Conservation (phyloP, 2,113 vertebrate species). For the Larimichthys polyactis region DNA sequence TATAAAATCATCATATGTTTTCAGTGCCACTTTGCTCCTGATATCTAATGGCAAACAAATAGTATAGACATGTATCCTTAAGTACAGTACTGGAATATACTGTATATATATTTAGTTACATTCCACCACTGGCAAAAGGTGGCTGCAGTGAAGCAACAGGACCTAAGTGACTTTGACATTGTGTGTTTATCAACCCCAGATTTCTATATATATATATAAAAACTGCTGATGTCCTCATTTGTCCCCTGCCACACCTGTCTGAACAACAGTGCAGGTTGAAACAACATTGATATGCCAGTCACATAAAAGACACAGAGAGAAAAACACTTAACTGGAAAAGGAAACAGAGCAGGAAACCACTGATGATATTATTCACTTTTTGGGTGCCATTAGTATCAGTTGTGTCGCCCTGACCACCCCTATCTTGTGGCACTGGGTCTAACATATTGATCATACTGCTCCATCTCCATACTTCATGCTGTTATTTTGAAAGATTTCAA, state of each 20-base stretch:
- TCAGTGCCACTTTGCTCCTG: neutral
- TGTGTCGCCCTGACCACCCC: constrained; percentile 18
- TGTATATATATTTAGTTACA: neutral
- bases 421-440: constrained; percentile 28
- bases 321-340: constrained; percentile 29
- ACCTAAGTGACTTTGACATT: constrained; percentile 20
- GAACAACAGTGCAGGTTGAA: neutral
- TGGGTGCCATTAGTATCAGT: constrained; percentile 23
- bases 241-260: constrained; percentile 16
- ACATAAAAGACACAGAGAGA: constrained; percentile 10
- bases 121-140: neutral
- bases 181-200: constrained; percentile 18
- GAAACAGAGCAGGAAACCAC: constrained; percentile 12
- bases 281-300: constrained; percentile 40
- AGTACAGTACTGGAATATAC: neutral
- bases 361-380: constrained; percentile 9
- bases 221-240: constrained; percentile 20
- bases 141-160: neutral
- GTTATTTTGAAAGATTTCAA: constrained; percentile 55
- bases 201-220: neutral
- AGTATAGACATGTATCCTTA: neutral
- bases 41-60: too few species aligned
- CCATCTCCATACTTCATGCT: constrained; percentile 48
- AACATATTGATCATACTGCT: constrained; percentile 47
- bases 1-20: neutral